A percentile compares a stretch with the other conserved stretches of the same genome.
Evolutionary conservation across 2,888 invertebrate species (phyloP).

Genomic region (Cylloceria caligata): DNA sequence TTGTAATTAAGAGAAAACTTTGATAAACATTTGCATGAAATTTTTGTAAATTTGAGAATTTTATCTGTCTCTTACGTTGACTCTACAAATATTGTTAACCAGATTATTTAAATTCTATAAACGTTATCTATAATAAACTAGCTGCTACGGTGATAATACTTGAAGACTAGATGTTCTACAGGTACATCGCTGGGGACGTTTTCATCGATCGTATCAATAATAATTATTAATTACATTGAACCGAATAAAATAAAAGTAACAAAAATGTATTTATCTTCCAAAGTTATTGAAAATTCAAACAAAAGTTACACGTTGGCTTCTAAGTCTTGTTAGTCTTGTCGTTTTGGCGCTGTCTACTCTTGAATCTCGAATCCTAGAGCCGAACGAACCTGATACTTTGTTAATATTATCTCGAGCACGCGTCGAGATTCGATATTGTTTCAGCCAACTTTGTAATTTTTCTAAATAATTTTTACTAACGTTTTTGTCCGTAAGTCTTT

Average conservation of each 20-base stretch:
- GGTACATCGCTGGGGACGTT: conserved; percentile 63
- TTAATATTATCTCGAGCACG: too few species aligned
- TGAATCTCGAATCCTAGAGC: not conserved
- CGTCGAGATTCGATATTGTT: too few species aligned
- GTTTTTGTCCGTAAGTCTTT: not conserved
- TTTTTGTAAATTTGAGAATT: not conserved
- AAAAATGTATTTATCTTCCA: not conserved
- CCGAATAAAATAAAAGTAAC: conserved; percentile 39
- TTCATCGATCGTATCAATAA: conserved; percentile 46
- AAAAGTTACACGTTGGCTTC: too few species aligned
- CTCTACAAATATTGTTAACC: conserved; percentile 37
- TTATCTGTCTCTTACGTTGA: conserved; percentile 5
- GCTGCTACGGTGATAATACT: conserved; percentile 37
- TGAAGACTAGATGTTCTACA: conserved; percentile 53
- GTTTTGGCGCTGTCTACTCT: not conserved
- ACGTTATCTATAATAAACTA: conserved; percentile 42
- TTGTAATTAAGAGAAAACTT: too few species aligned
- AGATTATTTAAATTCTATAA: conserved; percentile 32
- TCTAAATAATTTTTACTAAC: not conserved
- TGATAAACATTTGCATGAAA: not conserved
- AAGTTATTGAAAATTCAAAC: not conserved
- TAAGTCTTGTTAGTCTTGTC: too few species aligned
- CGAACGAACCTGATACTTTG: not conserved
- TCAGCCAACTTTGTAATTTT: too few species aligned
- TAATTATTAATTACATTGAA: conserved; percentile 37